Conservation (phyloP, 2,797 vertebrate species). For the Arnoldichthys spilopterus region DNA sequence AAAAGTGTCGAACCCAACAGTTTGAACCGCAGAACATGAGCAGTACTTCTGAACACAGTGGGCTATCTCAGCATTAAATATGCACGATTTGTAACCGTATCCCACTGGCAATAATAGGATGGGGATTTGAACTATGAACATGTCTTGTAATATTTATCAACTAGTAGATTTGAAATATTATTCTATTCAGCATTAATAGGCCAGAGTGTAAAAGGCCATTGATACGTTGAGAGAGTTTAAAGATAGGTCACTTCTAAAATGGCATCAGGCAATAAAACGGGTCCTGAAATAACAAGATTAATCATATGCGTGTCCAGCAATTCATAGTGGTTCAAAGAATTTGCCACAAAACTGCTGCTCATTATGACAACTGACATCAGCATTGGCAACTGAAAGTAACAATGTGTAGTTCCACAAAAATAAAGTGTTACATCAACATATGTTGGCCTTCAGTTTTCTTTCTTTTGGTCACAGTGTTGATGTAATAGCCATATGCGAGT, state of each 20-base stretch:
- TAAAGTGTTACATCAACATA: not conserved
- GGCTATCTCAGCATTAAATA: constrained; percentile 60
- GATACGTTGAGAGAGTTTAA: constrained; percentile 50
- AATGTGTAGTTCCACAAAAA: not conserved
- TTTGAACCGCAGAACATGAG: constrained; percentile 59
- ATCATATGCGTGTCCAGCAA: constrained; percentile 14
- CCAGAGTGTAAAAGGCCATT: constrained; percentile 49
- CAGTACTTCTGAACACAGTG: constrained; percentile 59
- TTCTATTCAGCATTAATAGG: constrained; percentile 58
- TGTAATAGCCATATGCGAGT: no score
- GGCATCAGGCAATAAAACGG: constrained; percentile 32
- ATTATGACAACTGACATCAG: not conserved
- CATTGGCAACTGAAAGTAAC: not conserved
- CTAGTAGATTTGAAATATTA: constrained; percentile 52
- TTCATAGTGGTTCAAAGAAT: constrained; percentile 5
- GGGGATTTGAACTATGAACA: constrained; percentile 62
- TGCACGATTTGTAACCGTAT: constrained; percentile 61
- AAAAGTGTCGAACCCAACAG: constrained; percentile 58
- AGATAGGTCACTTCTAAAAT: constrained; percentile 46
- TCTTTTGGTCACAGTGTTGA: not conserved
- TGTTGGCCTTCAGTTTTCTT: not conserved
- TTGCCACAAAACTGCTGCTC: constrained; percentile 3
- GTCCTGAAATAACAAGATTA: constrained; percentile 40
- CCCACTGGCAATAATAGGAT: constrained; percentile 59
- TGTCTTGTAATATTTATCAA: constrained; percentile 61